Percentiles rank a stretch among this genome's conserved stretches.
These are phyloP conservation scores for Erythrocebus patas DNA, from an alignment of 2,113 vertebrate genomes.

Conservation along the genomic window DNA sequence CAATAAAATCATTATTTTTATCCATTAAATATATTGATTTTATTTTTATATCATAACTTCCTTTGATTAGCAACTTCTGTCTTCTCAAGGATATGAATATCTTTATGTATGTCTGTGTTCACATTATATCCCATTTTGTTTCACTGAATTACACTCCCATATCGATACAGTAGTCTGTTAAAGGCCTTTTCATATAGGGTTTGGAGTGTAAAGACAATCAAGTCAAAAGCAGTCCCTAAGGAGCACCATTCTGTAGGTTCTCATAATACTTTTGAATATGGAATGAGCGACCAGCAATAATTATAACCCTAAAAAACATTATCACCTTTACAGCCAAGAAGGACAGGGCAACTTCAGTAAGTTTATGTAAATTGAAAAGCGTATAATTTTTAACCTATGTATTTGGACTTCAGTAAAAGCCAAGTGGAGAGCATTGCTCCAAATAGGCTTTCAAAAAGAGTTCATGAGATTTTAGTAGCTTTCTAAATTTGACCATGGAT, in stretches of 20 bases:
- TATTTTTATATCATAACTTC: not conserved
- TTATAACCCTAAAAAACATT: not conserved
- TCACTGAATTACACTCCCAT: not conserved
- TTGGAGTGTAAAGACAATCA: not conserved
- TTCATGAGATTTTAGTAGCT: conserved; percentile 59
- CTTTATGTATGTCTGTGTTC: not conserved
- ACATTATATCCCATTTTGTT: not conserved
- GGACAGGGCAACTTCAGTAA: not conserved
- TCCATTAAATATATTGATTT: not conserved
- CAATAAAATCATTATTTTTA: conserved; percentile 9
- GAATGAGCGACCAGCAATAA: not conserved
- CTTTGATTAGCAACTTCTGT: not conserved
- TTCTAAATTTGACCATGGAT: conserved; percentile 72
- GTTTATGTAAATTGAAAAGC: conserved; percentile 4
- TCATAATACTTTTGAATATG: not conserved
- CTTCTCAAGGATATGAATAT: not conserved
- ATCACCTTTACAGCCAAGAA: conserved; percentile 2
- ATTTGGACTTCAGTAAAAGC: conserved; percentile 48
- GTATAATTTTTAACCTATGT: conserved; percentile 50
- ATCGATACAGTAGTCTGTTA: not conserved
- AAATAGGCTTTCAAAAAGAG: conserved; percentile 61
- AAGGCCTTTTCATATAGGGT: not conserved
- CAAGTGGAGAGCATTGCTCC: conserved; percentile 31
- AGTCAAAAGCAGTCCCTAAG: not conserved
- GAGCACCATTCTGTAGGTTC: not conserved